phyloP scores from a whole-genome alignment of 2,797 vertebrate genomes.

The Sebastes steindachneri region DNA sequence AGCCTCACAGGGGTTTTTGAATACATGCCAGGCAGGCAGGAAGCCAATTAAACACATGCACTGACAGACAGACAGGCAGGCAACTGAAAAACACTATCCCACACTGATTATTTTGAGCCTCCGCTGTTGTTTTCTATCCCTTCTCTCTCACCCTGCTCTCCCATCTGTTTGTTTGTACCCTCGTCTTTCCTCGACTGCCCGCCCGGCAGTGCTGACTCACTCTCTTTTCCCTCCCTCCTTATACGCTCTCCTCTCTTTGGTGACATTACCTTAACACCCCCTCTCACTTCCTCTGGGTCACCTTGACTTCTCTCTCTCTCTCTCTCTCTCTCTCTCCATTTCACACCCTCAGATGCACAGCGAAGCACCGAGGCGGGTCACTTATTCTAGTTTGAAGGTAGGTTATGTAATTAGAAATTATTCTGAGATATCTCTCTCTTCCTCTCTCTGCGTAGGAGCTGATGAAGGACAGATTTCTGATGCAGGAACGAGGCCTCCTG shows the following conservation, averaged over 20 bases:
- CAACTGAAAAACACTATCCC: slow-evolving; percentile 21
- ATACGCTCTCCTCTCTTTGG: slow-evolving; percentile 16
- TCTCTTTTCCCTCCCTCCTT: neutral
- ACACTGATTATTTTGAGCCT: slow-evolving; percentile 5
- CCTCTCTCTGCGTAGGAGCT: slow-evolving; percentile 17
- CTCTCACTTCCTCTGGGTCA: slow-evolving; percentile 49
- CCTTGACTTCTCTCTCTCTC: slow-evolving; percentile 44
- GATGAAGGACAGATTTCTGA: slow-evolving; percentile 48
- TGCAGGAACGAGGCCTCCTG: slow-evolving; percentile 28
- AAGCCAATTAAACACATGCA: slow-evolving; percentile 52
- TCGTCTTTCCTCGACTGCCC: slow-evolving; percentile 15
- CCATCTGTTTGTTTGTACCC: slow-evolving; percentile 46
- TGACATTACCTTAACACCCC: slow-evolving; percentile 20
- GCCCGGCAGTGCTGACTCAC: slow-evolving; percentile 47
- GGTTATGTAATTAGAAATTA: slow-evolving; percentile 43
- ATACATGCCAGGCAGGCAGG: slow-evolving; percentile 45
- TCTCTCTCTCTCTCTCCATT: too few species aligned
- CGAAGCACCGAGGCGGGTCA: slow-evolving; percentile 19
- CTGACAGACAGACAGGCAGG: slow-evolving; percentile 52
- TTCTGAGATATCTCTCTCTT: slow-evolving; percentile 21
- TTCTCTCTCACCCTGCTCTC: slow-evolving; percentile 32
- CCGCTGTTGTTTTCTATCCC: slow-evolving; percentile 20
- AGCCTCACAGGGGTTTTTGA: slow-evolving; percentile 26
- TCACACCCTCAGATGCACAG: slow-evolving; percentile 9
- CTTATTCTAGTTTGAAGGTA: slow-evolving; percentile 14